Conservation (phyloP, 2,888 invertebrate species). For the Luffia ferchaultella region DNA sequence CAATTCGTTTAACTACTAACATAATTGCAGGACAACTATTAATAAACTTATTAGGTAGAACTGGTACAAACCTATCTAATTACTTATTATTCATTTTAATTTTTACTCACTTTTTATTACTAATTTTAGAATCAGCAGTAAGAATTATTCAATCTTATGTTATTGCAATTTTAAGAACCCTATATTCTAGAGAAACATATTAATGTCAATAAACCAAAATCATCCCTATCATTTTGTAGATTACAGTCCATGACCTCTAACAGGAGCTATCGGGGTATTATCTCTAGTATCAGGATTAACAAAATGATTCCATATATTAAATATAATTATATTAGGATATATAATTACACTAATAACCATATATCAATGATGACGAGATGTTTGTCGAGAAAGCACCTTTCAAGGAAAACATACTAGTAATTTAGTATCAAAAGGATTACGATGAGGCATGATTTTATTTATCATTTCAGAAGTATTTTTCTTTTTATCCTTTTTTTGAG, state of each 20-base stretch:
- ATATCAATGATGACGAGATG: slow-evolving; percentile 76
- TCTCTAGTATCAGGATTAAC: slow-evolving; percentile 62
- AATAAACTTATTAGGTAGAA: slow-evolving; percentile 65
- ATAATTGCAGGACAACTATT: slow-evolving; percentile 79
- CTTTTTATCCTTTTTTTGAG: slow-evolving; percentile 69
- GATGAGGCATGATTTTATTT: slow-evolving; percentile 77
- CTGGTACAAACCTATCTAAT: slow-evolving; percentile 26
- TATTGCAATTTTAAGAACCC: slow-evolving; percentile 69
- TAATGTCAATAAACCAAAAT: slow-evolving; percentile 65
- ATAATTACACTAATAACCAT: slow-evolving; percentile 54
- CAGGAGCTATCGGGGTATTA: slow-evolving; percentile 67
- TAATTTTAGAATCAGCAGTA: slow-evolving; percentile 68
- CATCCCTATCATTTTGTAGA: slow-evolving; percentile 73
- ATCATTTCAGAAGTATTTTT: slow-evolving; percentile 75
- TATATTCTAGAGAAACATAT: slow-evolving; percentile 74
- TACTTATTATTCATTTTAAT: slow-evolving; percentile 39
- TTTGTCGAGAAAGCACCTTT: slow-evolving; percentile 71
- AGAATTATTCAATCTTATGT: slow-evolving; percentile 73
- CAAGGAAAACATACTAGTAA: slow-evolving; percentile 73
- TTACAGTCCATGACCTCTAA: slow-evolving; percentile 71
- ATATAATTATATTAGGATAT: slow-evolving; percentile 60
- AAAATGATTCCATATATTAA: slow-evolving; percentile 70
- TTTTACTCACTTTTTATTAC: slow-evolving; percentile 52
- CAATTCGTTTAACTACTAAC: slow-evolving; percentile 77
- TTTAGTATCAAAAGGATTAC: slow-evolving; percentile 64